Evolutionary conservation across 2,113 vertebrate genomes (phyloP), one percentile per base, ranked within the genome.

Genomic region (Meriones unguiculatus): DNA sequence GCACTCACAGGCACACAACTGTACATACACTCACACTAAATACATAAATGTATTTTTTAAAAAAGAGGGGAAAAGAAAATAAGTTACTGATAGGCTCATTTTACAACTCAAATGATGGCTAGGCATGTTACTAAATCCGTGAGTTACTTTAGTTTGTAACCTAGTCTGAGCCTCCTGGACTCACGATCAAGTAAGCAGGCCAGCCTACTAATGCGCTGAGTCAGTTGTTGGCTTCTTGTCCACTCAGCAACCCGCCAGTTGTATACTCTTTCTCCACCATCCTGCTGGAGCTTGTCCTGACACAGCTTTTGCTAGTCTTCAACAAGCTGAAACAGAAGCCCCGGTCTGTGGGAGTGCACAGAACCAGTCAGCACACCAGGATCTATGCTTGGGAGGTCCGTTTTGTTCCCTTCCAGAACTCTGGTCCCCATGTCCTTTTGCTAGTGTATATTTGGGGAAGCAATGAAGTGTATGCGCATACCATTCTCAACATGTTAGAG

Each of bases 251-350:
- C 38, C 32, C 2, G 57, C 88, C 64, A 65, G 80, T 70, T 78
- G 69, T 76, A 67, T 84, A 89, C 89, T 90, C 85, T 95, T 96
- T 97, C 92, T 77, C 72, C 67, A 93, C 30, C 81, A 82, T 65
- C 41, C 73, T 30, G 41, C 59, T 64, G 38, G 95, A 92, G 35
- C 95, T 80, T 97, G 81, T 96, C 77, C 88, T 84, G 87, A 95
- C 57, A 54, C 82, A 95, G 82, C 57, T 81, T 95, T 92, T 95
- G 91, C 89, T 89, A 38, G 81, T 72, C 62, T 92, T 87, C 78
- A 84, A 91, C 97, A 95, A 87, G 98, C 94, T 95, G 78, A 76
- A 97, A 97, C 98, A 95, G 86, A 90, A 96, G 67, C 77, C 69
- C 75, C 5, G 0, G 75, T 96, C 72, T 92, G 67, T 92, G 38